Base-by-base conservation (phyloP, 2,113 vertebrate species). In the Rhadina sibilatrix region DNA sequence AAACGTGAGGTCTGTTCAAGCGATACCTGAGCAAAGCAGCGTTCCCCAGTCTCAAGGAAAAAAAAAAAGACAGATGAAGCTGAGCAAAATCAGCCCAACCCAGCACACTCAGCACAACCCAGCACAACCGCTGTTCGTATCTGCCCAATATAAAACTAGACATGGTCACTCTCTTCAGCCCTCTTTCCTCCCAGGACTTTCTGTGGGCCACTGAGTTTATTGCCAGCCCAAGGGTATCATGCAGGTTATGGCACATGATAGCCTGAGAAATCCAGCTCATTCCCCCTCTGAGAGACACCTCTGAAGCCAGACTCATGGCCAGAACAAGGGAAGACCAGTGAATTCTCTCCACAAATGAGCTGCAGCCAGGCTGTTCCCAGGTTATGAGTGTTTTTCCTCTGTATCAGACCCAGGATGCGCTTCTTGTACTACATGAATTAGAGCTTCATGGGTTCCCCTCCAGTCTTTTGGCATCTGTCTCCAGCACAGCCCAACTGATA, bases 391-490 rank as follows among this genome's bases (percentile, higher is more conserved):
- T 14, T 4, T 30, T 19, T 72, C 18, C 28, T 64, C 44, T 65
- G 23, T 4, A 4, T 12, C 46, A 65, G 40, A n/a, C 12, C 9
- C 0, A 1, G 13, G 19, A 59, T 42, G 12, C 8, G 20, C 27
- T 50, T 64, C 31, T 83, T 52, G 35, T 33, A 20, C 18, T 27
- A n/a, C 12, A 3, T 1, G n/a, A 10, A 15, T 40, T 44, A 81
- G 18, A 59, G 5, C 9, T 76, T 68, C 2, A 1, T 0, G 0
- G 13, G 2, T 20, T 71, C 27, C 27, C 24, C 31, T 66, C 13
- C 3, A 6, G 28, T 30, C 37, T 33, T 2, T 5, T 2, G 13
- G 42, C 40, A 46, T 4, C 6, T 70, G 6, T 44, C 38, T 22
- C 6, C 35, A 71, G 44, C 53, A 44, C 10, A 12, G 7, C 13